Evolutionary conservation across 2,888 invertebrate genomes (phyloP), one percentile per base, ranked within the genome.

Genomic region (Eustalomyia histrio): DNA sequence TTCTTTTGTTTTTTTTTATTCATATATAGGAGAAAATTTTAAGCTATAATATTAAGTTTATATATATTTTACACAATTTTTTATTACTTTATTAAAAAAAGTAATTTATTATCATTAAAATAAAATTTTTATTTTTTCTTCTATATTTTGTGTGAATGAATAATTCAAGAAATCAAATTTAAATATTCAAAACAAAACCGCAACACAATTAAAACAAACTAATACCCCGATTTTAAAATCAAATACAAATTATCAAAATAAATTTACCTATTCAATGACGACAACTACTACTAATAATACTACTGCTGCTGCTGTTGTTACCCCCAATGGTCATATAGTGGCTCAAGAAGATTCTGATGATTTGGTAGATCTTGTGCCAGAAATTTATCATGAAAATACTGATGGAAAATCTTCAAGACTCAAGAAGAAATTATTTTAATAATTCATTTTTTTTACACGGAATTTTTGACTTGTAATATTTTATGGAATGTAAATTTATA

Each of bases 321-420:
- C 80, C 39, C 76, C 76, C 6, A 81, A 78, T 57, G 78, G 74
- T 12, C 74, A 81, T 67, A 71, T 81, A 50, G 81, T 81, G 16
- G 78, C 78, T 33, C 52, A 74, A 50, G 79, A 75, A 60, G 76
- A 76, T 55, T 50, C 60, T n/a, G 78, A 81, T 50, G 64, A 57
- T 67, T 53, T 35, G 7, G 17, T 57, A 14, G 16, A 16, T 55
- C 10, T 33, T 17, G 16, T 2, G 3, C n/a, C 47, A 67, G 50
- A 61, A 63, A 21, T 7, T 18, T 63, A 21, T 18, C 57, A 65
- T 39, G 74, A 78, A 71, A 35, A 50, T n/a, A 16, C 72, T 17
- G 29, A 29, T 29, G 50, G n/a, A 67, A 61, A 58, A 47, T 7
- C 67, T 12, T 61, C 64, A 29, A 60, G 60, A 12, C 64, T 69